Evolutionary conservation across 1,140 invertebrate species (phyloP).

Genomic region (Aphaenogaster floridana): DNA sequence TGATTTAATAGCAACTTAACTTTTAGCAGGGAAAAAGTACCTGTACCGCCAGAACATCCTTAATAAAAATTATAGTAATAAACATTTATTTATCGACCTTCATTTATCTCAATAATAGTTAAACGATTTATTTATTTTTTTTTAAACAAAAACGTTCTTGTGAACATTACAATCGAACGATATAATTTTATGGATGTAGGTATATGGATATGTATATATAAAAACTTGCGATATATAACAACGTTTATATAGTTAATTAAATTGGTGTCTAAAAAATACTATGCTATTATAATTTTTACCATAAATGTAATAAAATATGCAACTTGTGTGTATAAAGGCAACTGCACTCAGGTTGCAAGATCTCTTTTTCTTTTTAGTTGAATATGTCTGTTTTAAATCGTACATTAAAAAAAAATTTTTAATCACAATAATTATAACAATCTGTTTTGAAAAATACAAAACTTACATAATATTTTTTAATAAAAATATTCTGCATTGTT

Average conservation of each 20-base stretch:
- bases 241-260: too few species aligned
- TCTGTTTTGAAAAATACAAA: background rate
- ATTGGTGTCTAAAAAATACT: background rate
- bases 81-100: background rate
- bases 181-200: background rate
- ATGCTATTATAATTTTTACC: background rate
- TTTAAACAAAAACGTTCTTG: background rate
- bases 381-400: background rate
- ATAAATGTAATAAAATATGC: background rate
- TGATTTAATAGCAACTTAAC: too few species aligned
- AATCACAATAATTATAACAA: background rate
- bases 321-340: background rate
- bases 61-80: background rate
- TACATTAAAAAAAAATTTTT: background rate
- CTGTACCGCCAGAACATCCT: too few species aligned
- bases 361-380: background rate
- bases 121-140: background rate
- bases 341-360: background rate
- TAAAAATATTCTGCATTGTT: background rate
- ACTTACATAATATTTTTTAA: background rate
- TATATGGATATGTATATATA: too few species aligned
- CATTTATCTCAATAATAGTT: background rate
- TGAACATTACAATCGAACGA: background rate
- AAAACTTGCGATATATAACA: too few species aligned
- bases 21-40: too few species aligned